These are phyloP conservation scores for Pitta sordida DNA, from an alignment of 2,113 vertebrate genomes.

Conservation along the genomic window DNA sequence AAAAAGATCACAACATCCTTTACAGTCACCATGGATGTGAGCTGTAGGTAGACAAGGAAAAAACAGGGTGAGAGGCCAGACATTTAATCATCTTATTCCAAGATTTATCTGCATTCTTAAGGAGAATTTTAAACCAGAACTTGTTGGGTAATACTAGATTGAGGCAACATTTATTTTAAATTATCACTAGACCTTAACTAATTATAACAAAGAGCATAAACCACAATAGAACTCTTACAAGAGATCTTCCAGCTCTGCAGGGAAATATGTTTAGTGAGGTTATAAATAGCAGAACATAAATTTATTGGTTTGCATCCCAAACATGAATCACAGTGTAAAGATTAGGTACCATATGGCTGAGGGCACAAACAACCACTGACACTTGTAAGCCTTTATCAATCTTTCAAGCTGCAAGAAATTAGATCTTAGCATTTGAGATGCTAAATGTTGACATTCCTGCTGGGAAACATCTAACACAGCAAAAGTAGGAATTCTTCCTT, in stretches of 20 bases:
- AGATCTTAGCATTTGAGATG: background rate
- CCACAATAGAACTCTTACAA: background rate
- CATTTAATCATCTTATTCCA: background rate
- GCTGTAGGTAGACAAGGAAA: background rate
- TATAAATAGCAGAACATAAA: background rate
- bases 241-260: background rate
- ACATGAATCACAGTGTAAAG: constrained; percentile 13
- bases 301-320: constrained; percentile 8
- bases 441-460: background rate
- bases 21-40: background rate
- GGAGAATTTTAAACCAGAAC: background rate
- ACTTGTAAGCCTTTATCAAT: background rate
- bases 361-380: background rate
- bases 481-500: constrained; percentile 1
- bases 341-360: background rate
- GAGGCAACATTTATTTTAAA: constrained; percentile 36
- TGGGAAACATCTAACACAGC: background rate
- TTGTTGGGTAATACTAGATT: background rate
- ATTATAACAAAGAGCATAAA: background rate
- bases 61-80: background rate
- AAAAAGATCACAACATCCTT: background rate
- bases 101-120: background rate
- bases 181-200: background rate
- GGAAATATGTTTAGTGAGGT: background rate
- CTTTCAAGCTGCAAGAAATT: background rate